Evolutionary conservation across 2,888 invertebrate genomes (phyloP).

Genomic region (Hemaris fuciformis): DNA sequence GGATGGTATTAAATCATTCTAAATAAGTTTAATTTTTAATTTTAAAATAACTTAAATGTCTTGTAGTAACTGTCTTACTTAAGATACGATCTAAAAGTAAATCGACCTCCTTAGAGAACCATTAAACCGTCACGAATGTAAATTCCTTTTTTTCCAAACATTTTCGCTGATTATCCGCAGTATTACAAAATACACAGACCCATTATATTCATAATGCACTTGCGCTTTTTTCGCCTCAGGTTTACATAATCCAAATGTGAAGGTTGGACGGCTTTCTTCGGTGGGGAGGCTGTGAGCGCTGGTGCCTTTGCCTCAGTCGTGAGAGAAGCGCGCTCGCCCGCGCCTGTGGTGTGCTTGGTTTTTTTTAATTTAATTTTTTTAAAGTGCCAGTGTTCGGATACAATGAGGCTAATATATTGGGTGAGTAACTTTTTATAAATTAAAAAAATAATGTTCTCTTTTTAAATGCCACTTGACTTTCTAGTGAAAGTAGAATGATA

Average conservation of each 20-base stretch:
- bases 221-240: constrained; percentile 52
- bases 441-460: constrained; percentile 7
- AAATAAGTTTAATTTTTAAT: background rate
- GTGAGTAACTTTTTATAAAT: constrained; percentile 50
- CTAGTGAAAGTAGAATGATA: constrained; percentile 62
- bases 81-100: background rate
- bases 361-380: constrained; percentile 50
- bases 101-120: background rate
- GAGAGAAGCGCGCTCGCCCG: constrained; percentile 64
- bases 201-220: constrained; percentile 61
- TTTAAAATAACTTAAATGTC: background rate
- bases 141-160: background rate
- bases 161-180: constrained; percentile 15
- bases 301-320: constrained; percentile 57
- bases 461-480: constrained; percentile 45
- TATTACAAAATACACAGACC: constrained; percentile 12
- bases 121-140: too few relatives aligned
- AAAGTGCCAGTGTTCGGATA: constrained; percentile 71
- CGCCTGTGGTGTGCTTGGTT: constrained; percentile 69
- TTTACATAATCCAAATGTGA: constrained; percentile 76
- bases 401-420: constrained; percentile 76
- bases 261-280: constrained; percentile 68
- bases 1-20: too few relatives aligned
- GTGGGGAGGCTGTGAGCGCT: constrained; percentile 60
- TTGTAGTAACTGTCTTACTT: too few relatives aligned